Evolutionary conservation across 1,140 invertebrate genomes (phyloP), one percentile per base, ranked within the genome.

Genomic region (Uloborus diversus): DNA sequence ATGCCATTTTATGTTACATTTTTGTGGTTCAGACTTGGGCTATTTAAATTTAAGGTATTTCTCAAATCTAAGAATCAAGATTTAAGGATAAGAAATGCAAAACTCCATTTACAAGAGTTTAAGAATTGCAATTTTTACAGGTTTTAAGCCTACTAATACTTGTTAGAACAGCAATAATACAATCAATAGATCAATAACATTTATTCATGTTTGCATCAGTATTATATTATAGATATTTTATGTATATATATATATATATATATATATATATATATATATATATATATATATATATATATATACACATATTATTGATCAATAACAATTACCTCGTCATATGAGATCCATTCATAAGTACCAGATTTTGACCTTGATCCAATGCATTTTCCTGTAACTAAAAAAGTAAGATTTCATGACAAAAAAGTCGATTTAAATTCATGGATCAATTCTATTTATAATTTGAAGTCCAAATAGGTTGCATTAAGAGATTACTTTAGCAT

Each of bases 331-430:
- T 75, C 57, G 7, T 32, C 17, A 64, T 75, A 75, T 9, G 59
- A 25, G 20, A 64, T 75, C 71, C 71, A 75, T 62, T 53, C 28
- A 59, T 75, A 75, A 59, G 42, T 20, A 1, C 71, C 71, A 49
- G 35, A 30, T 64, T 27, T 25, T 25, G n/a, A 17, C 27, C 71
- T 49, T 49, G 28, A 23, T 7, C 71, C 71, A 30, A 75, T 25
- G 35, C 71, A 75, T 27, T 64, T 30, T 11, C 71, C 71, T 61
- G 69, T 27, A 20, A 25, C 69, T 73, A 30, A 37, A 61, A 56
- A n/a, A 20, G 14, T 37, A 66, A 25, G 25, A 32, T 11, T 32
- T n/a, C n/a, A n/a, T n/a, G n/a, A n/a, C n/a, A n/a, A n/a, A n/a
- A n/a, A n/a, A n/a, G n/a, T n/a, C n/a, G n/a, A n/a, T n/a, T n/a